Base-by-base conservation (phyloP, 2,888 invertebrate species). In the Polymixis flavicincta region DNA sequence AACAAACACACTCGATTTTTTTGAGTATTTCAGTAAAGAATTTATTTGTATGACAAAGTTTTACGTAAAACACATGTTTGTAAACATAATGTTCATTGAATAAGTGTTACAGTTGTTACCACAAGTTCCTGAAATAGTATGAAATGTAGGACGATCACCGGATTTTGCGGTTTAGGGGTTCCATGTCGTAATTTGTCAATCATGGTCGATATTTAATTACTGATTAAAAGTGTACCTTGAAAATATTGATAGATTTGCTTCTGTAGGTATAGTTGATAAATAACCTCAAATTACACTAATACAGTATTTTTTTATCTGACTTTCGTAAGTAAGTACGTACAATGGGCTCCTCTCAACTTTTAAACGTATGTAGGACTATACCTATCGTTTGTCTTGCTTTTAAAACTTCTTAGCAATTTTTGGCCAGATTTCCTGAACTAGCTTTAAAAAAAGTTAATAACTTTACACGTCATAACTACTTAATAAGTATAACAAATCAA, bases 51-150 rank as follows among this genome's bases (percentile, higher is more conserved):
- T 57, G 68, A 83, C 59, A 42, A 37, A 60, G 7, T 52, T 19
- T 60, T 65, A 79, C 67, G 59, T 60, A 32, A 80, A 60, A 64
- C 84, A 83, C 25, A 65, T 78, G 67, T 68, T 68, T 69, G 45
- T 52, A 57, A 78, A 68, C 14, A 59, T 19, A 14, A 32, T 32
- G 25, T 45, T 76, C 28, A 71, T 78, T 71, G 32, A 71, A 48
- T 67, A 67, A 59, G 50, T 68, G 32, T 60, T 64, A n/a, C 42
- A 32, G 14, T 59, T 66, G 7, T 25, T 52, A 32, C 61, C 63
- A 6, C 63, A 42, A 6, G 17, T 13, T 63, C 48, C 42, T 48
- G n/a, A 57, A 79, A 82, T 66, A 82, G 45, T 63, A 25, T 59
- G 9, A n/a, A 45, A 80, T 83, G 22, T 68, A 59, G 63, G 55